A percentile compares a stretch with the other conserved stretches of the same genome.
These are phyloP conservation scores for Pachliopta kotzebuea DNA, from an alignment of 2,888 invertebrate genomes.

Conservation along the genomic window DNA sequence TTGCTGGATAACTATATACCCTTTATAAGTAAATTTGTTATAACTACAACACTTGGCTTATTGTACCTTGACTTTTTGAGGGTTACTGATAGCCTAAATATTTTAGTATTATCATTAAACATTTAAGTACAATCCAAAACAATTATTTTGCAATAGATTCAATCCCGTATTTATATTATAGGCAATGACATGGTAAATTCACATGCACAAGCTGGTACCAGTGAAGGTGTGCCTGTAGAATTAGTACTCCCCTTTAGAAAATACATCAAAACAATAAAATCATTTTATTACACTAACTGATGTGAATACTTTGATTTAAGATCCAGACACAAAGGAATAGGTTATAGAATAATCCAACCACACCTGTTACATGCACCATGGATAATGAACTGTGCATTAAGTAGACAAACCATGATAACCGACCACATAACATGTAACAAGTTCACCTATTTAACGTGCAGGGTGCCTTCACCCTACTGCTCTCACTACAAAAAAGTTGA, in stretches of 20 bases:
- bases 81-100: too few species aligned
- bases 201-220: not conserved
- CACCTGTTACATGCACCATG: not conserved
- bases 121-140: not conserved
- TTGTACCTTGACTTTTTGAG: too few species aligned
- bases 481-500: too few species aligned
- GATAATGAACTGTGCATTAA: not conserved
- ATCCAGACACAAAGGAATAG: not conserved
- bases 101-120: too few species aligned
- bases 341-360: not conserved
- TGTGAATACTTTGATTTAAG: not conserved
- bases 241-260: not conserved
- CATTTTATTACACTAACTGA: not conserved
- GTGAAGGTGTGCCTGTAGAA: not conserved
- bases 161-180: not conserved
- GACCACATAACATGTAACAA: not conserved
- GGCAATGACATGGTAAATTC: not conserved
- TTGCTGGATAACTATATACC: too few species aligned
- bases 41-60: too few species aligned
- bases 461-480: too few species aligned
- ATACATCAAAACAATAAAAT: not conserved
- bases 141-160: not conserved
- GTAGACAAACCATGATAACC: not conserved
- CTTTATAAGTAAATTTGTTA: too few species aligned
- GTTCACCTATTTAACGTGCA: not conserved